Percentiles rank a stretch among this genome's conserved stretches.
These are phyloP conservation scores for Sthenelais limicola DNA, from an alignment of 2,888 invertebrate genomes.

Conservation along the genomic window DNA sequence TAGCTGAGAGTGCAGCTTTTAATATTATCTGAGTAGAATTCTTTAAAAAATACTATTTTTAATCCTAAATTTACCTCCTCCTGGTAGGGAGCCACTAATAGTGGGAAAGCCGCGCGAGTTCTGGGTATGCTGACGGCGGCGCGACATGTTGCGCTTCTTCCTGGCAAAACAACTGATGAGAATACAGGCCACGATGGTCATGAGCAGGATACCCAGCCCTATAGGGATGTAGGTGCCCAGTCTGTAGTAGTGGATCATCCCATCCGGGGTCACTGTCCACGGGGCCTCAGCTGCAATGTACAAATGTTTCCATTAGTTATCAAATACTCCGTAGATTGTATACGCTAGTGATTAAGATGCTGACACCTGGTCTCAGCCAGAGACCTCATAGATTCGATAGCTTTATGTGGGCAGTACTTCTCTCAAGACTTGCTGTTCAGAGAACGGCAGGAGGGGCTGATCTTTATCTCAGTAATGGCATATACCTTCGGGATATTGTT, in stretches of 20 bases:
- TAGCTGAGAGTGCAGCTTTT: too few species aligned
- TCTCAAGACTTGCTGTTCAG: too few species aligned
- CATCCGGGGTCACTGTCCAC: neutral
- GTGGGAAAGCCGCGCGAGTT: constrained; percentile 7
- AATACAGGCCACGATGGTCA: constrained; percentile 35
- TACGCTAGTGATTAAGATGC: too few species aligned
- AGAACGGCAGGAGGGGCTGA: too few species aligned
- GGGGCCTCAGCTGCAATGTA: constrained; percentile 12
- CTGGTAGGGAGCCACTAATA: constrained; percentile 25
- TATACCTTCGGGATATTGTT: too few species aligned
- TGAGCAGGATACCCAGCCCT: constrained; percentile 14
- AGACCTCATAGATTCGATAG: too few species aligned
- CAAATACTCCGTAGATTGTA: too few species aligned
- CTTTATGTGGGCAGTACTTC: too few species aligned
- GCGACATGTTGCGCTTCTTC: neutral
- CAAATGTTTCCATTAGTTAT: too few species aligned
- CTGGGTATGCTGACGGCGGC: constrained; percentile 1
- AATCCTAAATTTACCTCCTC: constrained; percentile 16
- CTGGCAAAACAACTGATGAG: constrained; percentile 33
- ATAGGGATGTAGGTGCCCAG: constrained; percentile 38
- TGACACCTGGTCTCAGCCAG: too few species aligned
- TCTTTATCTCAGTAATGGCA: too few species aligned
- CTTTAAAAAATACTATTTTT: neutral
- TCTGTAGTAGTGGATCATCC: constrained; percentile 9
- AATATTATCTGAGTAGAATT: too few species aligned